A percentile compares a stretch with the other conserved stretches of the same genome.
Evolutionary conservation across 2,797 vertebrate species (phyloP).

Genomic region (Zalophus californianus): DNA sequence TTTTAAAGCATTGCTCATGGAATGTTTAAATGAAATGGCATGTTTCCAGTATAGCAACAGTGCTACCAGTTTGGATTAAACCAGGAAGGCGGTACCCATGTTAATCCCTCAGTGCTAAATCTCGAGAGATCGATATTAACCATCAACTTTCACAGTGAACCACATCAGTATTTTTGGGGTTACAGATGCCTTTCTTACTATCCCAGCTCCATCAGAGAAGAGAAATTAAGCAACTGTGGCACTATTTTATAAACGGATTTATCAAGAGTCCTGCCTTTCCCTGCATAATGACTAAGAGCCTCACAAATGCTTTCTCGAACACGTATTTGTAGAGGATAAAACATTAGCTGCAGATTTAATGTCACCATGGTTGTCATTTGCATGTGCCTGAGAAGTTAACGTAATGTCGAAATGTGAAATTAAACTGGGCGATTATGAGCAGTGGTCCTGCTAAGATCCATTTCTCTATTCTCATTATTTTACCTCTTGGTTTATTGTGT

Average conservation of each 20-base stretch:
- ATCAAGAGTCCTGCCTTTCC: not conserved
- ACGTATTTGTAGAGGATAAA: not conserved
- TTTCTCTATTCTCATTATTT: conserved; percentile 61
- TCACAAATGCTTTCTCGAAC: not conserved
- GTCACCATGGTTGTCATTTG: conserved; percentile 10
- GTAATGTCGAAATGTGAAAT: conserved; percentile 64
- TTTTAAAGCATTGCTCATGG: not conserved
- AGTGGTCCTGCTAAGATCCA: conserved; percentile 49
- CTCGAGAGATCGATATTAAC: not conserved
- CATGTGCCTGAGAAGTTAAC: conserved; percentile 67
- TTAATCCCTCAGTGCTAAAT: not conserved
- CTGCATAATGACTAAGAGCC: not conserved
- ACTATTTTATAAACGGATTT: conserved; percentile 44
- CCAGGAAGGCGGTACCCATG: too few species aligned
- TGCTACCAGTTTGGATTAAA: not conserved
- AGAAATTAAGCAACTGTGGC: not conserved
- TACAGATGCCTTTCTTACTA: conserved; percentile 45
- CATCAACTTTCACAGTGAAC: not conserved
- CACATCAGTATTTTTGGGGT: not conserved
- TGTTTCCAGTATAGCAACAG: not conserved
- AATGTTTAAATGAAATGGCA: not conserved
- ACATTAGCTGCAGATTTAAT: conserved; percentile 12
- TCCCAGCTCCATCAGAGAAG: conserved; percentile 8
- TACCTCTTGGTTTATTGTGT: conserved; percentile 24
- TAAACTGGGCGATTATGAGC: not conserved